phyloP scores from a whole-genome alignment of 2,888 invertebrate species.

The Nymphalis polychloros region DNA sequence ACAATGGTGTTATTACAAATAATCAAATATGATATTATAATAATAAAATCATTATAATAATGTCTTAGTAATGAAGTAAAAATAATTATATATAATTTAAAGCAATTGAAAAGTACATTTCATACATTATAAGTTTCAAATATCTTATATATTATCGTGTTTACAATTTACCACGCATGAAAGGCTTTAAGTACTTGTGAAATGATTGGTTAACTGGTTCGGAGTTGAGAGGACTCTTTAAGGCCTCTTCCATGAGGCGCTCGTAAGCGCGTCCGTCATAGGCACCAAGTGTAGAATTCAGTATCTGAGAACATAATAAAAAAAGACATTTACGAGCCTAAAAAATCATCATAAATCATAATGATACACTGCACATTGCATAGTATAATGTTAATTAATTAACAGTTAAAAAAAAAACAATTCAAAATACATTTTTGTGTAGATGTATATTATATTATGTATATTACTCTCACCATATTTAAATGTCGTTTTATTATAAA shows the following conservation, averaged over 20 bases:
- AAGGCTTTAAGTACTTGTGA: conserved; percentile 88
- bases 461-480: no score
- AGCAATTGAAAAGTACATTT: background rate
- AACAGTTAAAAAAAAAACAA: no score
- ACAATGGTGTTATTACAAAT: background rate
- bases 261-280: conserved; percentile 93
- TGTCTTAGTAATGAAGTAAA: background rate
- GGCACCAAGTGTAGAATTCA: conserved; percentile 88
- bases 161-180: conserved; percentile 88
- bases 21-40: background rate
- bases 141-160: conserved; percentile 1
- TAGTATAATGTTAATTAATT: no score
- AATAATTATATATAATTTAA: no score
- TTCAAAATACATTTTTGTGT: no score
- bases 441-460: no score
- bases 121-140: background rate
- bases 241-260: conserved; percentile 88
- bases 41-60: background rate
- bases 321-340: no score
- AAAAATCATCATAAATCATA: no score
- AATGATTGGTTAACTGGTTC: conserved; percentile 89
- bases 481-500: no score
- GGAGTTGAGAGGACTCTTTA: conserved; percentile 90
- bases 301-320: conserved; percentile 50
- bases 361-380: no score